Evolutionary conservation across 1,140 invertebrate genomes (phyloP), one percentile per base, ranked within the genome.

Genomic region (Ptiloglossa arizonensis): DNA sequence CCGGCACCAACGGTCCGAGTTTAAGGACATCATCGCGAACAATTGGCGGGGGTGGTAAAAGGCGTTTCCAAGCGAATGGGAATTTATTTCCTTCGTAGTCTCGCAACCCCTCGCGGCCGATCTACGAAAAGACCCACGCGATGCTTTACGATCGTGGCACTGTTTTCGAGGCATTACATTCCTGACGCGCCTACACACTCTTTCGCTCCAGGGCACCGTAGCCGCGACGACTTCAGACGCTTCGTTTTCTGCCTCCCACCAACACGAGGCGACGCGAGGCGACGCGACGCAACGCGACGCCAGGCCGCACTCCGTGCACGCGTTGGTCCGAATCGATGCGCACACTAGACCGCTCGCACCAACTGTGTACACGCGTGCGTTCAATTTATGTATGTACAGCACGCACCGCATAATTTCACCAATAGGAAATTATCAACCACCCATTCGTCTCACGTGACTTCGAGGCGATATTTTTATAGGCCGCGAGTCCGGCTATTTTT

Each of bases 121-220:
- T 35, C 11, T 22, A 50, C 57, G 54, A 44, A 64, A 17, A 70
- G 75, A 84, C 82, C 80, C 76, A 82, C 82, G 82, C 76, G 63
- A 79, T 80, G 80, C 67, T 80, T 79, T 84, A 82, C 62, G 79
- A 79, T 79, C 75, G 54, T 63, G 35, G 64, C 64, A 71, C 64
- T 63, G 68, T 83, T 80, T 81, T 78, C 69, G 57, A 74, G 32
- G 59, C 50, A 63, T 71, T 66, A 62, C 69, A 83, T 84, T 82
- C 80, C 80, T 81, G 73, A 68, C 79, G 72, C 79, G 81, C 81
- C 81, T 83, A 77, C 67, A 66, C 64, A n/a, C 56, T 80, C 60
- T 67, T 38, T 73, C 59, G 44, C 80, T 60, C 56, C 76, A 56
- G 44, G 63, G 22, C 46, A 48, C 57, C 32, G 13, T 27, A 22